Base-by-base conservation (phyloP, 2,888 invertebrate genomes). In the Hemithea aestivaria region DNA sequence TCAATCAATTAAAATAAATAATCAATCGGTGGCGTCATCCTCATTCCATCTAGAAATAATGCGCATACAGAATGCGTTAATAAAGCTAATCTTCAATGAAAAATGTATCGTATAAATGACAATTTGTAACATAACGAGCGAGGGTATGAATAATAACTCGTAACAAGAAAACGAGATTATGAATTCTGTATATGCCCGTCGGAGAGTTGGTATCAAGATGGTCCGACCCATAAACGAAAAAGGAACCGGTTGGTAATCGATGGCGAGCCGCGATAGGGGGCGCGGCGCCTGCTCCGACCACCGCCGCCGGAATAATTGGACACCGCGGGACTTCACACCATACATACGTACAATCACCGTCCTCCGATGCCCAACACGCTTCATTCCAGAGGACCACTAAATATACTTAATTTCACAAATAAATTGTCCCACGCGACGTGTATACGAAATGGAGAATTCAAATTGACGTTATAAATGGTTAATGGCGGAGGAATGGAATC, bases 261-360 rank as follows among this genome's bases (percentile, higher is more conserved):
- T 87, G 83, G 81, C 80, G 71, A 76, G 79, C 71, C 73, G 74
- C 78, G 84, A 85, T 85, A 84, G 70, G 78, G 73, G 72, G 72
- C 70, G 64, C 64, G 83, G 83, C 84, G 83, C 82, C 83, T 73
- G 71, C 67, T 61, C 60, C 63, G 79, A 75, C 81, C 83, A 74
- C 80, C 80, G 82, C 78, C 66, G 71, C 60, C 75, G 68, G 73
- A 77, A 76, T 85, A 85, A 85, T 85, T 85, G 85, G 82, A 68
- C 84, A 74, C 85, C 78, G 66, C 85, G 68, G 85, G 85, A 85
- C 83, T 85, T 85, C 84, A 85, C 85, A 85, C 85, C 77, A 78
- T 65, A 57, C 52, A 42, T 16, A 16, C 7, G 9, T 33, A 54
- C 61, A 62, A 62, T 62, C 57, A 60, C 56, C 64, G 56, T 56